Base-by-base conservation (phyloP, 2,113 vertebrate species). In the Oceanites oceanicus region DNA sequence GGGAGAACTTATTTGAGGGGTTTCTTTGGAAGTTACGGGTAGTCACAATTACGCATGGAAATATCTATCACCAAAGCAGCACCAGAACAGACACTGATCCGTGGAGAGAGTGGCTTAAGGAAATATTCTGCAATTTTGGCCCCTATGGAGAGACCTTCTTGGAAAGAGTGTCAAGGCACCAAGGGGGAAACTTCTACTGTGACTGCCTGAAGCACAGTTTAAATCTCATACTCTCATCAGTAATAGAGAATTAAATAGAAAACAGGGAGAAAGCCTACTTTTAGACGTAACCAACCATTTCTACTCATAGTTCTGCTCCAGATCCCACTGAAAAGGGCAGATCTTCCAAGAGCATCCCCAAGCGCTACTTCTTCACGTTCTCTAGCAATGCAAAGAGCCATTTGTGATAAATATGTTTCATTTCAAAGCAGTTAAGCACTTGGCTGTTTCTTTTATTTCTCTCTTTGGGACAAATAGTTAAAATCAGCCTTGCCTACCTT, bases 381-480 rank as follows among this genome's bases (percentile, higher is more conserved):
- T 62, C 74, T 8, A 85, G 62, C 80, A 78, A 73, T 1, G 10
- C 29, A 73, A 52, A 92, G 58, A 89, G 77, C 58, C 34, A 63
- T 49, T 65, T 82, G 38, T 71, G 81, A 36, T 47, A 78, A 89
- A 70, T n/a, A 68, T 1, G 2, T 59, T 92, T 91, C 32, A 83
- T 92, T 87, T 68, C 71, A 85, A 58, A 91, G 84, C 77, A 88
- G 59, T 83, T 90, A 96, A 86, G 59, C 55, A 50, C 34, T 71
- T 81, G 66, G 63, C 42, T 76, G 21, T 91, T 90, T n/a, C 77
- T 49, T 94, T 90, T 95, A 79, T 85, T 85, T 76, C 77, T 87
- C 91, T 94, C 92, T 72, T 68, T 61, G 77, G 70, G 62, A 85
- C 21, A 92, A 96, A 90, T 67, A 91, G 58, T 82, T 73, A 66